These are phyloP conservation scores for Pyralis farinalis DNA, from an alignment of 2,888 invertebrate species.

Conservation along the genomic window DNA sequence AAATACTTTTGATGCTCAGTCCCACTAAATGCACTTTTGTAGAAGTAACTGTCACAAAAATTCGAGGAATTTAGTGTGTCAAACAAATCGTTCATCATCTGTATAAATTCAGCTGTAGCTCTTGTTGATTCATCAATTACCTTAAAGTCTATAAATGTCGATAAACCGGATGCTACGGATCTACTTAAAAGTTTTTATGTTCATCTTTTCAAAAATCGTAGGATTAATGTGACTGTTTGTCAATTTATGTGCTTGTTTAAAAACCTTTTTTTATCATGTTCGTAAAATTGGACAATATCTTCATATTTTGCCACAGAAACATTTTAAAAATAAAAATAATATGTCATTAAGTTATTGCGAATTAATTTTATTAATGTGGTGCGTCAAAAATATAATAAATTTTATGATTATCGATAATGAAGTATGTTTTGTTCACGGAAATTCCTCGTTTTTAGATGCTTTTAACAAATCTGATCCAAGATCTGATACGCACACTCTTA, in stretches of 20 bases:
- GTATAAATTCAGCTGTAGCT: conserved; percentile 11
- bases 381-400: not conserved
- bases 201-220: conserved; percentile 3
- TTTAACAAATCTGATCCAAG: conserved; percentile 1
- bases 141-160: conserved; percentile 12
- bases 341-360: not conserved
- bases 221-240: conserved; percentile 19
- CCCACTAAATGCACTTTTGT: not conserved
- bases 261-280: not conserved
- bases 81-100: conserved; percentile 11
- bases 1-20: not conserved
- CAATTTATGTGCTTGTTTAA: conserved; percentile 15
- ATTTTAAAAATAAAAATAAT: not conserved
- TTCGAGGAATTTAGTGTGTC: conserved; percentile 6
- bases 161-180: conserved; percentile 19
- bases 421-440: not conserved
- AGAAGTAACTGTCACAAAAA: not conserved
- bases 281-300: not conserved
- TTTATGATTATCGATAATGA: not conserved
- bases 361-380: too few relatives aligned
- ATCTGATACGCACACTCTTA: conserved; percentile 9
- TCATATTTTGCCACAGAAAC: not conserved
- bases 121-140: not conserved
- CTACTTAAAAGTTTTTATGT: conserved; percentile 20
- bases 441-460: not conserved